phyloP scores from a whole-genome alignment of 1,140 invertebrate genomes.

The Alviniconcha marisindica region DNA sequence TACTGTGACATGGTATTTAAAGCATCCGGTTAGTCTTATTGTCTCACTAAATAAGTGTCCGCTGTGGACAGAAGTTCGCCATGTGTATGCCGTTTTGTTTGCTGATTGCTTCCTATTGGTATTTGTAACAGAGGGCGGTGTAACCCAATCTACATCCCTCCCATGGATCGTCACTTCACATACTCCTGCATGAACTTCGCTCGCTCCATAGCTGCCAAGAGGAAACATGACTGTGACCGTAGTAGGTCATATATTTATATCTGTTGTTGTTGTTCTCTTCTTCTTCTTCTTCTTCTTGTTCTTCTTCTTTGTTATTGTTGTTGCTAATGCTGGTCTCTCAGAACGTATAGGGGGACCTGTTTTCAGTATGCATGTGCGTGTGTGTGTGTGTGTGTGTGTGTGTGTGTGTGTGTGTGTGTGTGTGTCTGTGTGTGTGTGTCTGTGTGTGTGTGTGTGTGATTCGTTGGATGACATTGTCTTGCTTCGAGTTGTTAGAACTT shows the following conservation, averaged over 20 bases:
- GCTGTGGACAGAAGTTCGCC: too few relatives aligned
- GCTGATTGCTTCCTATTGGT: too few relatives aligned
- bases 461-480: too few relatives aligned
- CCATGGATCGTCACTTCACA: slow-evolving; percentile 53
- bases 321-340: too few relatives aligned
- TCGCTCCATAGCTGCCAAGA: slow-evolving; percentile 47
- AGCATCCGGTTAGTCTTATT: too few relatives aligned
- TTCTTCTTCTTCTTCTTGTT: background rate
- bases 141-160: slow-evolving; percentile 59
- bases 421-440: background rate
- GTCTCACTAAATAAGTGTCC: too few relatives aligned
- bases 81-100: too few relatives aligned
- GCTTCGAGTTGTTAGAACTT: too few relatives aligned
- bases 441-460: background rate
- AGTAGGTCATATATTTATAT: slow-evolving; percentile 43
- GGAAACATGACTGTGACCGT: slow-evolving; percentile 51
- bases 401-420: background rate
- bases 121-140: slow-evolving; percentile 51
- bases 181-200: slow-evolving; percentile 61
- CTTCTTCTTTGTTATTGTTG: background rate
- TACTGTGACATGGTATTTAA: too few relatives aligned
- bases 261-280: background rate
- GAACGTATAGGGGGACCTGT: background rate
- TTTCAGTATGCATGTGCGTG: background rate
- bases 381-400: background rate